Evolutionary conservation across 1,140 invertebrate species (phyloP), one percentile per base, ranked within the genome.

Genomic region (Ylistrum balloti): DNA sequence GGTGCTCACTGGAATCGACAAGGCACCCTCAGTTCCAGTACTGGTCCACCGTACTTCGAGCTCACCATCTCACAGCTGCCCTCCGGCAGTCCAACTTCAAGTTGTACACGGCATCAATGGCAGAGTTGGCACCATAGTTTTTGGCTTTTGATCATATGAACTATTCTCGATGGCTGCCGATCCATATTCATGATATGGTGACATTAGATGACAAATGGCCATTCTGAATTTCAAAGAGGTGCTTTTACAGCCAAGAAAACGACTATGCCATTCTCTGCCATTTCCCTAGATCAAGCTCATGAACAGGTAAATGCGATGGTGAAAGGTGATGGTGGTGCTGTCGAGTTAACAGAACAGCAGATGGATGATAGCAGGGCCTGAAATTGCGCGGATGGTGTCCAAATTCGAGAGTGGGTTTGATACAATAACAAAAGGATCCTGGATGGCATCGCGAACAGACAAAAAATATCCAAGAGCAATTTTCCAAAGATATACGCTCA

Each of bases 261-360:
- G 5, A 0, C 74, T 56, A 9, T 20, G 2, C 1, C 10, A 0
- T 92, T 91, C 48, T 94, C 93, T 28, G 33, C 85, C 10, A 93
- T 94, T 10, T 41, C 90, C 1, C 91, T 93, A 88, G 94, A 94
- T 86, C 94, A 94, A 45, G 90, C 91, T 13, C 93, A 95, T 87
- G 92, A 95, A 48, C 94, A 92, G 38, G 86, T 85, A 33, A 93
- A 93, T 86, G 33, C 35, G 32, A 9, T 91, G n/a, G 74, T 94
- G 9, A 95, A 95, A 92, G 93, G 93, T 34, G 93, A 94, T 90
- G 94, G 94, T 48, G 94, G 92, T 41, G 93, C 92, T 3, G 90
- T 95, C 17, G 92, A 93, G 17, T 32, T 94, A 20, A 93, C 90
- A 3, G 92, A 92, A 87, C 32, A 38, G 41, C n/a, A 10, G 91